A percentile compares a stretch with the other conserved stretches of the same genome.
Evolutionary conservation across 2,888 invertebrate species (phyloP).

Genomic region (Leucophenga maculata): DNA sequence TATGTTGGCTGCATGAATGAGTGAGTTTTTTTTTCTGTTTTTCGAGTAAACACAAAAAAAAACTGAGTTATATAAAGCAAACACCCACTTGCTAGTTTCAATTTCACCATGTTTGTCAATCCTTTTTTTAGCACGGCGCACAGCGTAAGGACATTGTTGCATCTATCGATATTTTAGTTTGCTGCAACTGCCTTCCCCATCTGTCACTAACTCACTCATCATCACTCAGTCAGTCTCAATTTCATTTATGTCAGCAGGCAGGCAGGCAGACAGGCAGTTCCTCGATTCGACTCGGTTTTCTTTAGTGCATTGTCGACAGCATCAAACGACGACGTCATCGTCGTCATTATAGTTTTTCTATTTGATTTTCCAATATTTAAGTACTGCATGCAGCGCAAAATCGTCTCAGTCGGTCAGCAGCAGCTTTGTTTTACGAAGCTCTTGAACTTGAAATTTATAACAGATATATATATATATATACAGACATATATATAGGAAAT

Average conservation of each 20-base stretch:
- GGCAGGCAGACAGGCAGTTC: too few relatives aligned
- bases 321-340: neutral
- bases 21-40: too few relatives aligned
- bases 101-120: too few relatives aligned
- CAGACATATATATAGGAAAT: conserved; percentile 11
- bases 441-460: conserved; percentile 47
- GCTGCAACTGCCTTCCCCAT: too few relatives aligned
- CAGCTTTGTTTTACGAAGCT: conserved; percentile 48
- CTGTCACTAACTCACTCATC: too few relatives aligned
- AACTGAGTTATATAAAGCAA: too few relatives aligned
- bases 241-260: neutral
- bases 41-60: too few relatives aligned
- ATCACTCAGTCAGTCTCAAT: neutral
- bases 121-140: too few relatives aligned
- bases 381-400: conserved; percentile 47
- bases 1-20: too few relatives aligned
- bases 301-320: neutral
- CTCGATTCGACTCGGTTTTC: neutral
- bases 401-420: conserved; percentile 59
- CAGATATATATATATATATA: neutral
- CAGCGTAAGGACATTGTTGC: too few relatives aligned
- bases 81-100: too few relatives aligned
- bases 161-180: too few relatives aligned
- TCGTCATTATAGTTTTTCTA: conserved; percentile 3
- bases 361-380: conserved; percentile 48